Conservation (phyloP, 2,797 vertebrate genomes). For the Sylvia borin region DNA sequence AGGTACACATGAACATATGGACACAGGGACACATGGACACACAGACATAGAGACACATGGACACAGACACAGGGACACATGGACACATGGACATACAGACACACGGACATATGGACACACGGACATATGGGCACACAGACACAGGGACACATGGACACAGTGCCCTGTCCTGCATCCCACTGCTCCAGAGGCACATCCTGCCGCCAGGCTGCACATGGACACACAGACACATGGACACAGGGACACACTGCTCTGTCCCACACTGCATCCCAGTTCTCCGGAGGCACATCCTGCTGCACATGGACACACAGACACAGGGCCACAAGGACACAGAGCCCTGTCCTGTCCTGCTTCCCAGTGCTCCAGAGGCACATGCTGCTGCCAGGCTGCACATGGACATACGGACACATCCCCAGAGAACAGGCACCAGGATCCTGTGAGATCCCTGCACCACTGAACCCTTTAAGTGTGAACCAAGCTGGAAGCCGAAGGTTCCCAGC, state of each 20-base stretch:
- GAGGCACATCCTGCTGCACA: no score
- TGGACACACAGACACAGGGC: no score
- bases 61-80: not conserved
- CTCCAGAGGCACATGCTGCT: no score
- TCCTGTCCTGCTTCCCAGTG: no score
- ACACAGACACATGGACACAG: rapidly evolving
- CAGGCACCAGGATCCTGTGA: no score
- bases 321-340: no score
- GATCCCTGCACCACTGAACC: not conserved
- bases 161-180: no score
- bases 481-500: not conserved
- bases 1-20: not conserved
- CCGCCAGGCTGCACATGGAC: not conserved
- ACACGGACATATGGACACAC: rapidly evolving
- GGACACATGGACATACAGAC: rapidly evolving
- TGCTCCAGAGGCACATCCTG: no score
- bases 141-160: no score
- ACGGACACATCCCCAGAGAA: not conserved
- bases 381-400: no score
- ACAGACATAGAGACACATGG: not conserved
- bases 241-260: not conserved
- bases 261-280: no score
- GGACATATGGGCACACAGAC: no score
- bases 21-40: not conserved
- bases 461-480: not conserved